These are phyloP conservation scores for Acheta domesticus DNA, from an alignment of 2,888 invertebrate genomes.

Conservation along the genomic window DNA sequence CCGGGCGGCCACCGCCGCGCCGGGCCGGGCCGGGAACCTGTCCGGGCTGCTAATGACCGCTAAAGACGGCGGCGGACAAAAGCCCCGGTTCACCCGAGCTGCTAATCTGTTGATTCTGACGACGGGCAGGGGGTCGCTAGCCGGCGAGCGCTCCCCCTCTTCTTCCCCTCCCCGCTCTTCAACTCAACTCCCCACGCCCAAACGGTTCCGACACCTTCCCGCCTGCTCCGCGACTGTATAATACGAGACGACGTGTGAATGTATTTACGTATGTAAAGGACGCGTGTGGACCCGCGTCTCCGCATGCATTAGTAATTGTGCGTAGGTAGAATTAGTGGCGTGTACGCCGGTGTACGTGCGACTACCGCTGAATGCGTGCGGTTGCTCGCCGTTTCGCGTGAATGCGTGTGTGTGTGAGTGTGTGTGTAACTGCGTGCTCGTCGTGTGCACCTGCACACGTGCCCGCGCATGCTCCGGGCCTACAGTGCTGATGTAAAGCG, in stretches of 20 bases:
- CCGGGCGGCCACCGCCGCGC: background rate
- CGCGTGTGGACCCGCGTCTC: background rate
- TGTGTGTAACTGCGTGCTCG: too few species aligned
- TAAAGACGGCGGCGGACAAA: background rate
- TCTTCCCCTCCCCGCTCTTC: background rate
- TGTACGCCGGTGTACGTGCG: background rate
- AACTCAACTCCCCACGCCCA: background rate
- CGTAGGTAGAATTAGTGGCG: conserved; percentile 18
- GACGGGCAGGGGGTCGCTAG: background rate
- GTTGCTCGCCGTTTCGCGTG: too few species aligned
- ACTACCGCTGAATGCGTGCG: background rate
- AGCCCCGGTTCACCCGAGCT: background rate
- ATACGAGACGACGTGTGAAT: background rate
- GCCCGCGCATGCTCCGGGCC: too few species aligned
- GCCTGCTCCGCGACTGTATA: background rate
- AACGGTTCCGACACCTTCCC: background rate
- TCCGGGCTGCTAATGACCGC: background rate
- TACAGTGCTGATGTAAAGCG: too few species aligned
- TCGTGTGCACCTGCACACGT: too few species aligned
- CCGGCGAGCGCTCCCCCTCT: too few species aligned
- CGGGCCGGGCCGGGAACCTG: background rate
- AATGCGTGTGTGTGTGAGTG: too few species aligned
- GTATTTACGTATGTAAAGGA: conserved; percentile 5
- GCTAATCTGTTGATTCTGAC: conserved; percentile 18
- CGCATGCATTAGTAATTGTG: conserved; percentile 7